Percentiles rank a stretch among this genome's conserved stretches.
phyloP scores from a whole-genome alignment of 2,113 vertebrate genomes.

The Xenotilapia flavipinnis region DNA sequence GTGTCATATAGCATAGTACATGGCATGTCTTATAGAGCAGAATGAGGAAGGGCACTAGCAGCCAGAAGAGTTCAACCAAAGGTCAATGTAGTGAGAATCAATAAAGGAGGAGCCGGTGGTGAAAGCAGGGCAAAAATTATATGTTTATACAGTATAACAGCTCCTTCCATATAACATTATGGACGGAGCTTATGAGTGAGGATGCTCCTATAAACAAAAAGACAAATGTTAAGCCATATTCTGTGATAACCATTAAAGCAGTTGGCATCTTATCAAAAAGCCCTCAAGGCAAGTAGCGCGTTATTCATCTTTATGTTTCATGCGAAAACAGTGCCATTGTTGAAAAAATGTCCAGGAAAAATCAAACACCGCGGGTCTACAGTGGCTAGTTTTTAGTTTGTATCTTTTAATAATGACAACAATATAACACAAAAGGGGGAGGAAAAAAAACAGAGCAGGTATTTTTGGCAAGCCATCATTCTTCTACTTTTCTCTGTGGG shows the following conservation, averaged over 20 bases:
- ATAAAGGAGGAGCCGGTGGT: conserved; percentile 41
- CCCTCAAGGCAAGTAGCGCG: background rate
- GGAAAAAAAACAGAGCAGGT: conserved; percentile 31
- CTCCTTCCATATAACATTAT: conserved; percentile 8
- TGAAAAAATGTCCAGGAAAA: background rate
- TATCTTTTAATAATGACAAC: conserved; percentile 49
- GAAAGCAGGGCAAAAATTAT: conserved; percentile 22
- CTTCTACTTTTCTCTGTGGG: conserved; percentile 48
- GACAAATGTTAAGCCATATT: background rate
- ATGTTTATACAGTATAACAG: conserved; percentile 34
- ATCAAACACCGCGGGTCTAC: background rate
- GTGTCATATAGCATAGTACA: conserved; percentile 69
- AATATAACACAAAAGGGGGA: conserved; percentile 25
- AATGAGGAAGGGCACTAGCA: conserved; percentile 48
- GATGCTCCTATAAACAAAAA: background rate
- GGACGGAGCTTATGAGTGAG: background rate
- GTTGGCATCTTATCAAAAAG: background rate
- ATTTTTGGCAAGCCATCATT: conserved; percentile 60
- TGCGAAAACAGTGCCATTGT: background rate
- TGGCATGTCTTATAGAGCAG: conserved; percentile 48
- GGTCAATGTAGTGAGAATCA: conserved; percentile 64
- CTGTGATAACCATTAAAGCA: conserved; percentile 5
- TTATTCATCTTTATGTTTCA: background rate
- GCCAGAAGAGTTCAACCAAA: conserved; percentile 63
- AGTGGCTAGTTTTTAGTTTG: conserved; percentile 41